Evolutionary conservation across 2,113 vertebrate species (phyloP), one percentile per base, ranked within the genome.

Genomic region (Galemys pyrenaicus): DNA sequence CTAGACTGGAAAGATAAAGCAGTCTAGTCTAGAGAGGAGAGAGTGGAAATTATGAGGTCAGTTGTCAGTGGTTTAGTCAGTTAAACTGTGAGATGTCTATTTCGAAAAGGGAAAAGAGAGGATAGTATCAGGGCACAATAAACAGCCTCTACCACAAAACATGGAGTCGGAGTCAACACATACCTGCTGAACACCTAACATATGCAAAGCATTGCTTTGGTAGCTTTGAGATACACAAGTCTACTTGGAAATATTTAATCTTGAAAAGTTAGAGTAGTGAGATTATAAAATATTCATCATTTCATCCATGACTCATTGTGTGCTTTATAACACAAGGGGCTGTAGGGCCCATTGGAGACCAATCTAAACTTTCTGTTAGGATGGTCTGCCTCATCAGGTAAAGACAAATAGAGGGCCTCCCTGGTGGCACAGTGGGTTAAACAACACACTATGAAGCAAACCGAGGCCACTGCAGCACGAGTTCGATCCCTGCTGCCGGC

Each of bases 251-350:
- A 51, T 73, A 92, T 24, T 58, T 30, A 65, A 39, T 39, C 37
- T 37, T 70, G 20, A 71, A 83, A 93, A 79, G 24, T 30, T 70
- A 46, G 85, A 92, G 79, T 93, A 91, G 44, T 26, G 64, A 89
- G 28, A 49, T 58, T 26, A 68, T 49, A 70, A 58, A 79, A 60
- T 65, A 73, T 30, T 74, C 49, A 78, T 41, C 9, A 41, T 86
- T 56, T 92, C 54, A 22, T 85, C 44, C 24, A 71, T 68, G 62
- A 71, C 9, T 28, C 4, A 19, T 64, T 35, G 17, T 30, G 6
- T 49, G 32, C 17, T 73, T 6, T 95, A 0, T 74, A 78, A 65
- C 17, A 39, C 16, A 73, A 77, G 54, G 26, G 22, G 7, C 32
- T 28, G n/a, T n/a, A 9, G 5, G 16, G 22, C 20, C 37, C 39